Evolutionary conservation across 2,888 invertebrate species (phyloP).

Genomic region (Acholoe squamosa): DNA sequence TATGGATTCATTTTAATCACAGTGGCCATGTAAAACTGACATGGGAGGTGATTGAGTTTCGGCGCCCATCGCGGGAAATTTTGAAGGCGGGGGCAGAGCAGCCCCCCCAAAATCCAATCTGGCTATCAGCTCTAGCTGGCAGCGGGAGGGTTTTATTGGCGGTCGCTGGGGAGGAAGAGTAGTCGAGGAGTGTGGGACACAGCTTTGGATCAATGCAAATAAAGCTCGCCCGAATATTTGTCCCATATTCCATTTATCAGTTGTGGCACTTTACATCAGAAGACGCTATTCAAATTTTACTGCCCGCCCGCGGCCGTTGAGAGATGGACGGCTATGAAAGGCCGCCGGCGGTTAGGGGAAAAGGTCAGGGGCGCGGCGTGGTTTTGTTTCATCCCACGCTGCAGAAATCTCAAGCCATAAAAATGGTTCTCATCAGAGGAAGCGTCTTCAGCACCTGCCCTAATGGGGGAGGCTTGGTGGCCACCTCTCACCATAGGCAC

Average conservation of each 20-base stretch:
- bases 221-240: conserved; percentile 59
- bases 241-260: conserved; percentile 62
- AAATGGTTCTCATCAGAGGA: conserved; percentile 50
- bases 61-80: conserved; percentile 37
- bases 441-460: conserved; percentile 57
- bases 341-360: conserved; percentile 5
- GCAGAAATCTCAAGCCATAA: conserved; percentile 61
- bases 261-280: conserved; percentile 58
- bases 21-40: conserved; percentile 63
- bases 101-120: conserved; percentile 54
- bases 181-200: background rate
- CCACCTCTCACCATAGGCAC: background rate
- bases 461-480: conserved; percentile 18
- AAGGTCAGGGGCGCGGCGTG: conserved; percentile 47
- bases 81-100: conserved; percentile 36
- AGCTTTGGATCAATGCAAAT: conserved; percentile 52
- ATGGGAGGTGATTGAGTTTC: conserved; percentile 60
- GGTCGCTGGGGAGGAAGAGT: background rate
- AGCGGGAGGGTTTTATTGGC: conserved; percentile 30
- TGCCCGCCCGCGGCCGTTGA: conserved; percentile 32
- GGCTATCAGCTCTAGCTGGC: conserved; percentile 35
- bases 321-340: conserved; percentile 40
- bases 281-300: conserved; percentile 62
- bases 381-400: conserved; percentile 59
- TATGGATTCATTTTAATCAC: conserved; percentile 66